These are phyloP conservation scores for Petrolisthes cinctipes DNA, from an alignment of 2,888 invertebrate genomes.

Conservation along the genomic window DNA sequence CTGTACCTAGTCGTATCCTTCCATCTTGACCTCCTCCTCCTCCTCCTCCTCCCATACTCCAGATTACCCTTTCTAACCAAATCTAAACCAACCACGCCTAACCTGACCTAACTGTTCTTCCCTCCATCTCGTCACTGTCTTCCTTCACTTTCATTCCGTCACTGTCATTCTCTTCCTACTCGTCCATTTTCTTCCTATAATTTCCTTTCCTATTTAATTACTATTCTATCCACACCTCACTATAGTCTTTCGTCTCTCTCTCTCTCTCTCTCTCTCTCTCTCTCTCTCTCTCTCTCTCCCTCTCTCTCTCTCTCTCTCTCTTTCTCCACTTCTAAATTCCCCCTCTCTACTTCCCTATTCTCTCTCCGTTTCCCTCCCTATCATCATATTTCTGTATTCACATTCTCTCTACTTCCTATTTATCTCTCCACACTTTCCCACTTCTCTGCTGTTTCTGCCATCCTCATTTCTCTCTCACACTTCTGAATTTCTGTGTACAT, in stretches of 20 bases:
- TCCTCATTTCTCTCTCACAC: not conserved
- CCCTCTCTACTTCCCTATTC: not conserved
- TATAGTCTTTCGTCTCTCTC: not conserved
- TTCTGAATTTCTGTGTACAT: not conserved
- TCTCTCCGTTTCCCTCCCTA: not conserved
- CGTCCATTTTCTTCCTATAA: not conserved
- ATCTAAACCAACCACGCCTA: not conserved
- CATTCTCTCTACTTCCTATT: not conserved
- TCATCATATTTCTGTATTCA: not conserved
- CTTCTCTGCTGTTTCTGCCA: not conserved
- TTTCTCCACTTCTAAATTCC: not conserved
- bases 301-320: not conserved
- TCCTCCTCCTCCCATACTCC: not conserved
- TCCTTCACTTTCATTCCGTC: not conserved
- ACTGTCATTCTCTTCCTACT: not conserved
- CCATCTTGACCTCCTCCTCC: not conserved
- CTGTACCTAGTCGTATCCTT: not conserved
- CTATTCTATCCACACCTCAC: not conserved
- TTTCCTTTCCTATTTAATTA: not conserved
- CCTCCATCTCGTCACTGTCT: not conserved
- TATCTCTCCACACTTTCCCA: not conserved
- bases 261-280: slow-evolving; percentile 11
- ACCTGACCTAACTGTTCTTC: not conserved
- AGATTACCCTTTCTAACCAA: not conserved
- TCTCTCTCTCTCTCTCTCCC: not conserved